Evolutionary conservation across 2,888 invertebrate genomes (phyloP), one percentile per base, ranked within the genome.

Genomic region (Antheraea assamensis): DNA sequence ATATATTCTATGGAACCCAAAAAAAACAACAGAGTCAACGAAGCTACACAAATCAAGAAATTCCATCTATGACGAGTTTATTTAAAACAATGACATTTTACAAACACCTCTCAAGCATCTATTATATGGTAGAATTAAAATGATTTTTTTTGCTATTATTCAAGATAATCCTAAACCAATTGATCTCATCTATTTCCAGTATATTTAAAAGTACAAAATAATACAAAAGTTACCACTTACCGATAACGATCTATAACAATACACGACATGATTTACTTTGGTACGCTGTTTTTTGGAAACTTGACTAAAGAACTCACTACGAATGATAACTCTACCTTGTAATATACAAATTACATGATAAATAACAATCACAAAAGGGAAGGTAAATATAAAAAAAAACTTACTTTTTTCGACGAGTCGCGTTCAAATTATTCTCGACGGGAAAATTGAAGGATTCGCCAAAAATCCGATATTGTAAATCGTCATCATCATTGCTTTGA

Each of bases 401-500:
- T 94, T 78, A 94, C 94, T 92, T 93, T 91, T 86, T 87, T 76
- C 90, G 89, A 76, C 89, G 87, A 79, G 87, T 82, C 80, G 86
- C 80, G 74, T 80, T 82, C 27, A 84, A 81, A 76, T 83, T 87
- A 77, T 83, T 88, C 75, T 90, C 92, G 76, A 83, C 79, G 72
- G 88, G 85, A 79, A 93, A 88, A 80, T 90, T 91, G 89, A 91
- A 94, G 89, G 94, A 92, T 83, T 93, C 93, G 80, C 93, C 94
- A 89, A 94, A 94, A 90, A 94, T 94, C 93, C 92, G 92, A 90
- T 94, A 94, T 87, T 94, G 94, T 81, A 94, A 90, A 80, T 94
- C 94, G 84, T 94, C 94, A 78, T 93, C 92, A 75, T 92, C 94
- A 89, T 92, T 93, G 84, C 89, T 92, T 92, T 88, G 92, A 92